Conservation (phyloP, 2,797 vertebrate species). For the Notoglanidium macrostoma region DNA sequence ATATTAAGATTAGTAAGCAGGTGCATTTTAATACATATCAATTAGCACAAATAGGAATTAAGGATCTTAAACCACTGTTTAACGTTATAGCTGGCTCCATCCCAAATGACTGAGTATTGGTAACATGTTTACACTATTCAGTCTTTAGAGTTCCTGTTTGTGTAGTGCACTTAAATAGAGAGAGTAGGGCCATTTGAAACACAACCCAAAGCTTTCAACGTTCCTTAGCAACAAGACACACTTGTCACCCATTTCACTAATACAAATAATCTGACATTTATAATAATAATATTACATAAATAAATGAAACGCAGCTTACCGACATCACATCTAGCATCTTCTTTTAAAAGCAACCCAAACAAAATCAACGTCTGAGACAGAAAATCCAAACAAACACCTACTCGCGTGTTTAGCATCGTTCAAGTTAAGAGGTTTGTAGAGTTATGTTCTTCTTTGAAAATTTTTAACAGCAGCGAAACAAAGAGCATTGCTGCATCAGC, state of each 20-base stretch:
- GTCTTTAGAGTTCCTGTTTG: not conserved
- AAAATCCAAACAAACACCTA: not conserved
- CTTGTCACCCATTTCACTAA: constrained; percentile 4
- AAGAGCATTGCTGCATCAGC: not conserved
- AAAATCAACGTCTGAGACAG: constrained; percentile 28
- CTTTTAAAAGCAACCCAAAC: constrained; percentile 49
- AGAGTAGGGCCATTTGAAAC: not conserved
- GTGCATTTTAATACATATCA: not conserved
- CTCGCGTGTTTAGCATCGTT: constrained; percentile 19
- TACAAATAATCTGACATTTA: not conserved
- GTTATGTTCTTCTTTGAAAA: constrained; percentile 17
- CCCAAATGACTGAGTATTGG: not conserved
- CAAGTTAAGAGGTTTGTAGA: too few species aligned
- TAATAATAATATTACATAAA: not conserved
- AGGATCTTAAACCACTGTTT: not conserved
- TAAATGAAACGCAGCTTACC: constrained; percentile 65
- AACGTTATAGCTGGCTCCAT: not conserved
- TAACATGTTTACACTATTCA: not conserved
- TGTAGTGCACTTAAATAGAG: not conserved
- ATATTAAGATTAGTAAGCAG: not conserved
- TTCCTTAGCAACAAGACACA: constrained; percentile 41
- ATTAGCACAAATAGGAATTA: not conserved
- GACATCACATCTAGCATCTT: constrained; percentile 52
- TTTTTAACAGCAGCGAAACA: too few species aligned
- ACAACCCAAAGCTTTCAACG: not conserved